A percentile compares a stretch with the other conserved stretches of the same genome.
Conservation (phyloP, 2,888 invertebrate species). For the Agonopterix subpropinquella region DNA sequence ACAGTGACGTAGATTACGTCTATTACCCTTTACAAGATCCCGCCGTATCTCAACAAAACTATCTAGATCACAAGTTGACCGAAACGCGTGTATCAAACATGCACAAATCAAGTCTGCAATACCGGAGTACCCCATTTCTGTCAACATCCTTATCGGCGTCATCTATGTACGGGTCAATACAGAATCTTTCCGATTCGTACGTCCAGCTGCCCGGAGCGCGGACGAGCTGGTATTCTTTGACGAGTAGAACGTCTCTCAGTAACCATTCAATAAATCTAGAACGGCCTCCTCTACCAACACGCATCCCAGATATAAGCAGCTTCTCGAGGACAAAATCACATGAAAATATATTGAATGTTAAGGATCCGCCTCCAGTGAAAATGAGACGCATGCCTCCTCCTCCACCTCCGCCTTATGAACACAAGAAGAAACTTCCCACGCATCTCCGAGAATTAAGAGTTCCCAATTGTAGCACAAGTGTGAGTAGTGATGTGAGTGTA, state of each 20-base stretch:
- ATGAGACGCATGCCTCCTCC: constrained; percentile 74
- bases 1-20: constrained; percentile 94
- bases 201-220: constrained; percentile 79
- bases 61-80: constrained; percentile 90
- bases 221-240: constrained; percentile 79
- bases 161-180: constrained; percentile 86
- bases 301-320: constrained; percentile 64
- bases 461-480: constrained; percentile 29
- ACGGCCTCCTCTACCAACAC: constrained; percentile 78
- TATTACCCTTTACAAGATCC: constrained; percentile 94
- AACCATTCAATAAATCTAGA: constrained; percentile 80
- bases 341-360: constrained; percentile 84
- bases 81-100: constrained; percentile 79
- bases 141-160: constrained; percentile 79
- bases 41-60: constrained; percentile 92
- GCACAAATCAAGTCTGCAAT: constrained; percentile 84
- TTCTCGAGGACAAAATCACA: constrained; percentile 86
- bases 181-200: constrained; percentile 85
- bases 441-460: constrained; percentile 50
- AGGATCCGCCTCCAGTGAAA: constrained; percentile 67
- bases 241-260: constrained; percentile 75
- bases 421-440: constrained; percentile 74
- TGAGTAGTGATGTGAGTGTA: constrained; percentile 43
- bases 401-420: constrained; percentile 70
- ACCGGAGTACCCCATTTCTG: constrained; percentile 88